Conservation (phyloP, 1,140 invertebrate genomes). For the Cydia pomonella region DNA sequence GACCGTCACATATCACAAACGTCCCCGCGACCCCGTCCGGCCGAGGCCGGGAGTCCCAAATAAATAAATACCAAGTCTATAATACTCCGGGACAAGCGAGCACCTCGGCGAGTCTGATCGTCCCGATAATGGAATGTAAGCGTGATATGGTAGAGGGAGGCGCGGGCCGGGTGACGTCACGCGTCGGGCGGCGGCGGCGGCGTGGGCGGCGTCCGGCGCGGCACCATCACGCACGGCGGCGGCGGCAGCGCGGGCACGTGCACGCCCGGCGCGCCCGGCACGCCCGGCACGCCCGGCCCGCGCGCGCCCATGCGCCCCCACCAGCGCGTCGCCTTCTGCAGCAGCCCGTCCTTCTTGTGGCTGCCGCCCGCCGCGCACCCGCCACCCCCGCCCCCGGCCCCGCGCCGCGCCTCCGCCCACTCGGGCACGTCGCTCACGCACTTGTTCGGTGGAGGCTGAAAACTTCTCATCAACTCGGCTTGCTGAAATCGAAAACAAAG, state of each 20-base stretch:
- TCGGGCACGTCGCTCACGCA: slow-evolving; percentile 80
- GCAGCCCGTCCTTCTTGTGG: slow-evolving; percentile 72
- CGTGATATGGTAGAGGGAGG: slow-evolving; percentile 65
- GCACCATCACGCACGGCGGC: slow-evolving; percentile 74
- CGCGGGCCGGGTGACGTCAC: slow-evolving; percentile 51
- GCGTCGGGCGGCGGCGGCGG: slow-evolving; percentile 65
- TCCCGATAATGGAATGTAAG: slow-evolving; percentile 78
- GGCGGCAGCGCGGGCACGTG: slow-evolving; percentile 54
- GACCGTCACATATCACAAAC: slow-evolving; percentile 35
- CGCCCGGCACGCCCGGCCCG: slow-evolving; percentile 50
- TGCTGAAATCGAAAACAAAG: slow-evolving; percentile 59
- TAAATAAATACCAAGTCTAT: slow-evolving; percentile 80
- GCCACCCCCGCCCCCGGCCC: slow-evolving; percentile 46
- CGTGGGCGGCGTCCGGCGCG: slow-evolving; percentile 58
- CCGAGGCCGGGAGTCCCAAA: slow-evolving; percentile 56
- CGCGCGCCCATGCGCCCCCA: slow-evolving; percentile 74
- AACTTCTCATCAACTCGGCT: slow-evolving; percentile 79
- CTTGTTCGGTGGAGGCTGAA: slow-evolving; percentile 80
- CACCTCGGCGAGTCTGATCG: slow-evolving; percentile 62
- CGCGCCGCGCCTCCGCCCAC: slow-evolving; percentile 63
- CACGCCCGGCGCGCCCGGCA: slow-evolving; percentile 44
- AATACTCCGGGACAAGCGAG: slow-evolving; percentile 71
- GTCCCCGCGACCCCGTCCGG: slow-evolving; percentile 28
- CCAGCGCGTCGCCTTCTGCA: slow-evolving; percentile 76
- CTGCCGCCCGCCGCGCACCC: slow-evolving; percentile 45